phyloP scores from a whole-genome alignment of 1,140 invertebrate species.

The Pseudomyrmex concolor region DNA sequence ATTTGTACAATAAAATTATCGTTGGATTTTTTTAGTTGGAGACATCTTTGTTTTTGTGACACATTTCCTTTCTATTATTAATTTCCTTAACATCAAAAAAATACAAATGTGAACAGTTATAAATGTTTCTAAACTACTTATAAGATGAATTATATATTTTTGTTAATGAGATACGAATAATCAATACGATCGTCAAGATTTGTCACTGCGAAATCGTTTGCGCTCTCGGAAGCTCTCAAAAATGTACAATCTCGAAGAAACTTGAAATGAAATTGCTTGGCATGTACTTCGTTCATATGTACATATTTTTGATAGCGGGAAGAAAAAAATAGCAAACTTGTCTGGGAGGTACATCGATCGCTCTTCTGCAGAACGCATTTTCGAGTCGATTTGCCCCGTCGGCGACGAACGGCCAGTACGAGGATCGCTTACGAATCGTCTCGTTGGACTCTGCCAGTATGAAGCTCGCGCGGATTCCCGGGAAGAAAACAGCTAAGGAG shows the following conservation, averaged over 20 bases:
- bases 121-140: neutral
- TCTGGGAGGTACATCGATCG: conserved; percentile 47
- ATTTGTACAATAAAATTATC: neutral
- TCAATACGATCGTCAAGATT: too few relatives aligned
- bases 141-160: neutral
- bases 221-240: neutral
- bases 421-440: conserved; percentile 70
- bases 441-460: conserved; percentile 6
- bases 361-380: conserved; percentile 52
- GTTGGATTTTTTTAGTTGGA: neutral
- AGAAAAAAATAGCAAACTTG: conserved; percentile 4
- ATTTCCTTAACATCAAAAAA: neutral
- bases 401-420: conserved; percentile 66
- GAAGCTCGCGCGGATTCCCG: conserved; percentile 30
- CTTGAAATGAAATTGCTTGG: conserved; percentile 18
- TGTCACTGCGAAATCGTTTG: conserved; percentile 1
- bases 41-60: neutral
- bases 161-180: too few relatives aligned
- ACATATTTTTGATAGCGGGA: neutral
- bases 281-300: conserved; percentile 13
- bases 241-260: neutral
- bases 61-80: neutral
- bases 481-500: conserved; percentile 37
- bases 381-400: conserved; percentile 51
- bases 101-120: neutral